Percentiles rank a stretch among this genome's conserved stretches.
Conservation (phyloP, 2,113 vertebrate species). For the Anser cygnoides region DNA sequence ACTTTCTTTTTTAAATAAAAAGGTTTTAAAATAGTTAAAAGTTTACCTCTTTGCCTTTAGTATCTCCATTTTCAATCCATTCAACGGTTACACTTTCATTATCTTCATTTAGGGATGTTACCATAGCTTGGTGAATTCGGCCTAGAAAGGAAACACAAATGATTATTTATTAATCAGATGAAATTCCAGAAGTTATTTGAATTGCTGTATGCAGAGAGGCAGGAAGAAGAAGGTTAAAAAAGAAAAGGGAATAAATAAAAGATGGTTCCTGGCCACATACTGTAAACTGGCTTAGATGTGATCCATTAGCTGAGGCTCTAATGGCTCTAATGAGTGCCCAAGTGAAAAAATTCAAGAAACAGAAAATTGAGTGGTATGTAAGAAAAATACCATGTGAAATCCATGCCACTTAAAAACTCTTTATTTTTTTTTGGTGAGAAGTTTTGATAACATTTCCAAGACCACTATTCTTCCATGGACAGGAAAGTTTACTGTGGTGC, state of each 20-base stretch:
- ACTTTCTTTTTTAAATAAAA: not conserved
- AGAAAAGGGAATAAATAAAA: not conserved
- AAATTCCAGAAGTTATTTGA: not conserved
- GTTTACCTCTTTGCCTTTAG: conserved; percentile 94
- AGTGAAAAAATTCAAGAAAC: not conserved
- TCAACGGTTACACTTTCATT: conserved; percentile 95
- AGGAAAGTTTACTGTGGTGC: not conserved
- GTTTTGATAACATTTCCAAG: not conserved
- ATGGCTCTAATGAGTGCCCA: not conserved
- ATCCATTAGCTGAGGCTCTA: not conserved
- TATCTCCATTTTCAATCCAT: conserved; percentile 98
- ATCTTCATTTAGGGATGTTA: conserved; percentile 93
- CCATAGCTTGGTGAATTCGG: conserved; percentile 96
- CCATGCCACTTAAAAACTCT: not conserved
- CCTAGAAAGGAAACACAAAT: conserved; percentile 74
- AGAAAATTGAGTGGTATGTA: not conserved
- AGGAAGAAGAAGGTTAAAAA: not conserved
- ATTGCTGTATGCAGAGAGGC: not conserved
- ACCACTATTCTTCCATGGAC: not conserved
- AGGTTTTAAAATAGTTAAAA: not conserved
- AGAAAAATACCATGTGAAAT: not conserved
- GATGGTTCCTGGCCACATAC: not conserved
- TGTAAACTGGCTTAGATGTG: not conserved
- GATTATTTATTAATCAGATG: not conserved
- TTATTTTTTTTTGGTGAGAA: not conserved